Base-by-base conservation (phyloP, 2,113 vertebrate species). In the Lethenteron reissneri region DNA sequence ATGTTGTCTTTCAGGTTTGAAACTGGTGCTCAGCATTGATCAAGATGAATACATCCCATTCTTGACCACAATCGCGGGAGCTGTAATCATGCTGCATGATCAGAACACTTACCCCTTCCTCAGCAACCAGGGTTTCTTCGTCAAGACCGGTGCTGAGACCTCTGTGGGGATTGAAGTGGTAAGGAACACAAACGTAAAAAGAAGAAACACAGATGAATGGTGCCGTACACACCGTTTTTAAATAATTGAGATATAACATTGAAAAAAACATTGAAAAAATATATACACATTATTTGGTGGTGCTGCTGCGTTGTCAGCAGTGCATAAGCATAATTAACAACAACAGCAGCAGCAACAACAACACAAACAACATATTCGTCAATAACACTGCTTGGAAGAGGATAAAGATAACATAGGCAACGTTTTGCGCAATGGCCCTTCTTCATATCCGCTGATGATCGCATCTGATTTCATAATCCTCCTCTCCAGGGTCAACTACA, bases 141-240 rank as follows among this genome's bases (percentile, higher is more conserved):
- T 83, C 19, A 81, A 81, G 83, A 73, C 83, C 0, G 84, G 83
- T 69, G 82, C 81, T 0, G 84, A 86, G 77, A 86, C 85, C 1
- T 87, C 85, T 77, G 83, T 87, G 2, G 84, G 84, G 0, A 81
- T 87, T 71, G 70, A 84, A 17, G 84, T 84, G 84, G 85, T 87
- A 83, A 3, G 78, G 75, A 21, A 10, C 56, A 4, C 56, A 14
- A 5, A 41, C 7, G 41, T 41, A 41, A 41, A 41, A 41, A 41
- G 41, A 41, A 41, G 41, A 41, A 41, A 41, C 5, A 7, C 41
- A 7, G 41, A 41, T 41, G 6, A 41, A 6, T 41, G 25, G 25
- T 7, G 41, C 41, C 6, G 5, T 41, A 41, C 41, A 41, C 41
- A 41, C 5, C 41, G 41, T 41, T 41, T 41, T 41, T 3, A 41